phyloP scores from a whole-genome alignment of 2,113 vertebrate species.

The Anhinga rufa region DNA sequence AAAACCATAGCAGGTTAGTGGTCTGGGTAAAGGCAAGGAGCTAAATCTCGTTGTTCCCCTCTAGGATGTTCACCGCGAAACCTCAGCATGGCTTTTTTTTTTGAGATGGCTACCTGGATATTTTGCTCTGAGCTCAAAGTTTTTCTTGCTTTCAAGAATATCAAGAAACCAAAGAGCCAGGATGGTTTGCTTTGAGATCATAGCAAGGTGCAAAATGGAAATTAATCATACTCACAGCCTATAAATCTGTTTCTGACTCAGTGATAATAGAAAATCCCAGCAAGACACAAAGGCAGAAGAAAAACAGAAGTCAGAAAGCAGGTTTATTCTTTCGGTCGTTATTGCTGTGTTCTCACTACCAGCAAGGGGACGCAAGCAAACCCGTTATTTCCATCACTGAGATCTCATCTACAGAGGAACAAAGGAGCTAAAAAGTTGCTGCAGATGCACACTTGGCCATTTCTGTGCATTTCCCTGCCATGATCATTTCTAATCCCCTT shows the following conservation, averaged over 20 bases:
- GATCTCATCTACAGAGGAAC: neutral
- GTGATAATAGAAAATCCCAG: slow-evolving; percentile 46
- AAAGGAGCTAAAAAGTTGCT: neutral
- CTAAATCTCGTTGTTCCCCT: neutral
- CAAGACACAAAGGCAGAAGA: neutral
- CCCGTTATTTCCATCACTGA: neutral
- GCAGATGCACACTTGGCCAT: neutral
- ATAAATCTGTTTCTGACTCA: neutral
- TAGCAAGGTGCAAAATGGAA: neutral
- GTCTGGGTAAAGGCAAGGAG: neutral
- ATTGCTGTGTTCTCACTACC: neutral
- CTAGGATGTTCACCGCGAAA: neutral
- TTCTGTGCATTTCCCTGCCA: neutral
- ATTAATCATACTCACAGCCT: neutral
- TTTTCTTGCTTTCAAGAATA: neutral
- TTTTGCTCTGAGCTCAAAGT: neutral
- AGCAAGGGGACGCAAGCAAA: neutral
- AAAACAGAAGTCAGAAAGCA: neutral
- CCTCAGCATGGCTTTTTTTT: neutral
- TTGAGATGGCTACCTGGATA: neutral
- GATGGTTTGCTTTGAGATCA: neutral
- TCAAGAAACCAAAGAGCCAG: neutral
- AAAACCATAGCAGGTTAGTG: neutral
- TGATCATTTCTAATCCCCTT: neutral
- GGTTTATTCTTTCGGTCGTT: neutral